These are phyloP conservation scores for Pyrrhosoma nymphula DNA, from an alignment of 2,888 invertebrate genomes.

Conservation along the genomic window DNA sequence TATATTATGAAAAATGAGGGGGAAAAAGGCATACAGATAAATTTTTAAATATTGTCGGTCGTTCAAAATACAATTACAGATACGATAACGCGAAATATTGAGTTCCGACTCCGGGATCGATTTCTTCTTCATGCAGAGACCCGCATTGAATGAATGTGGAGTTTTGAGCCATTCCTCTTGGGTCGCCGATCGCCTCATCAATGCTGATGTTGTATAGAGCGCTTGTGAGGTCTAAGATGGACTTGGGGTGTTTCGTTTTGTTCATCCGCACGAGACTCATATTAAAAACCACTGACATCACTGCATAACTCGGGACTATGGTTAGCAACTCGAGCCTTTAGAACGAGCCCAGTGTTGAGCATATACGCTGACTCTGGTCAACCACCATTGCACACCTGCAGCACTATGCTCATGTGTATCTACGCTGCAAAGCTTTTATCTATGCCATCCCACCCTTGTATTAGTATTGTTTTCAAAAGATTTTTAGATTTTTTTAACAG, in stretches of 20 bases:
- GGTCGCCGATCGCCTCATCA: neutral
- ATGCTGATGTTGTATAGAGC: neutral
- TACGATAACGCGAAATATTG: too few relatives aligned
- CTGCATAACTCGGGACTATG: neutral
- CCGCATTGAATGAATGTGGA: too few relatives aligned
- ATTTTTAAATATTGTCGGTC: too few relatives aligned
- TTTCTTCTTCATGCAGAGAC: too few relatives aligned
- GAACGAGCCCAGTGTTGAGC: neutral
- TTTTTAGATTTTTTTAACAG: neutral
- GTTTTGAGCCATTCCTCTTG: neutral
- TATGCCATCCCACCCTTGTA: neutral
- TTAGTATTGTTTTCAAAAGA: neutral
- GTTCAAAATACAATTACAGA: too few relatives aligned
- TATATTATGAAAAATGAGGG: too few relatives aligned
- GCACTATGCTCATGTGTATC: neutral
- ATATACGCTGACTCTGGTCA: neutral
- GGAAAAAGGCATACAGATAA: too few relatives aligned
- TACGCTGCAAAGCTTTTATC: neutral
- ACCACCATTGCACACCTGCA: neutral
- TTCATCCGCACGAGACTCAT: neutral
- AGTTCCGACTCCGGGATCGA: too few relatives aligned
- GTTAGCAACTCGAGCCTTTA: neutral
- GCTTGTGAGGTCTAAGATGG: neutral
- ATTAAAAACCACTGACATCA: neutral
- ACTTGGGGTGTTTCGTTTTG: neutral